These are phyloP conservation scores for Pollimyrus isidori DNA, from an alignment of 2,113 vertebrate genomes.

Conservation along the genomic window DNA sequence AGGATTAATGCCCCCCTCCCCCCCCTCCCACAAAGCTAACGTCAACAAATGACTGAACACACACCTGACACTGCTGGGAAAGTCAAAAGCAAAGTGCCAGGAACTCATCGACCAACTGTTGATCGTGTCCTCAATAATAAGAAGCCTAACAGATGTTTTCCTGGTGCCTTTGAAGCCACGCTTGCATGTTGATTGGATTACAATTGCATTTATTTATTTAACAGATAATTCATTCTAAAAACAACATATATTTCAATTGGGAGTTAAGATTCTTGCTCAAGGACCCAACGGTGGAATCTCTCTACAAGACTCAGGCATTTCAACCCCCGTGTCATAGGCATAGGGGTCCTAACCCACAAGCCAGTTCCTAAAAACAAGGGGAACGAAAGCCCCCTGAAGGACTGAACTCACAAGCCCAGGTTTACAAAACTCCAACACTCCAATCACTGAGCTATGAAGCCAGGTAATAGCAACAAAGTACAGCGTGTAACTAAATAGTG, in stretches of 20 bases:
- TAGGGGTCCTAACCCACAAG: background rate
- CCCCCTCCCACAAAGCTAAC: background rate
- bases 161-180: background rate
- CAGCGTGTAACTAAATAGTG: background rate
- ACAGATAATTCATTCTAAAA: background rate
- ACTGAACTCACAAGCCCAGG: background rate
- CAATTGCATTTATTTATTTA: background rate
- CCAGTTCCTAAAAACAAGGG: background rate
- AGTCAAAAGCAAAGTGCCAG: background rate
- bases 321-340: background rate
- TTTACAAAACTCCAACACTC: background rate
- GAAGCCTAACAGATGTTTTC: background rate
- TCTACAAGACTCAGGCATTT: background rate
- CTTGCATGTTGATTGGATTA: background rate
- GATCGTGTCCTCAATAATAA: background rate
- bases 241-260: background rate
- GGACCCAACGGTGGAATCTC: background rate
- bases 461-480: background rate
- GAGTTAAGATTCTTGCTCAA: background rate
- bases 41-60: background rate
- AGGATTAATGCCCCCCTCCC: conserved; percentile 38
- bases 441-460: background rate
- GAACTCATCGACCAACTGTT: background rate
- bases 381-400: background rate
- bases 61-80: background rate